Evolutionary conservation across 2,888 invertebrate genomes (phyloP), one percentile per base, ranked within the genome.

Genomic region (Caenorhabditis doughertyi): DNA sequence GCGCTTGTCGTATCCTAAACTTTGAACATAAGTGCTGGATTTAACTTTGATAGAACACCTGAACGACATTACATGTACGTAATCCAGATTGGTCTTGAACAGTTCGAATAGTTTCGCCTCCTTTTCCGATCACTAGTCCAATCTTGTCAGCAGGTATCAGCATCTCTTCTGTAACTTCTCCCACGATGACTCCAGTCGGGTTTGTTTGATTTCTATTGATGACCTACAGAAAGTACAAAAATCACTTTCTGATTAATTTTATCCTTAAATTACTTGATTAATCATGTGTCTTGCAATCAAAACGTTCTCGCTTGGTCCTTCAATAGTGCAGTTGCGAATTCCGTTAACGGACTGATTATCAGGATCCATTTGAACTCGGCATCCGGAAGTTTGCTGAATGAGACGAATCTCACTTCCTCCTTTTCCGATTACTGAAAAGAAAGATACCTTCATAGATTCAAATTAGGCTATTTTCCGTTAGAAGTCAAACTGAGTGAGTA

Each of bases 101-200:
- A 18, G 65, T 65, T 18, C 97, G 97, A 89, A 98, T 98, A 0
- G 97, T 98, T 92, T 98, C 98, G 16, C 98, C 98, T 39, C 96
- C 97, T 93, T 98, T 98, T 85, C 98, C 98, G 89, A 98, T 99
- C 86, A 98, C 96, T 39, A 98, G 94, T 25, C 98, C 98, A 56
- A 98, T 98, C 94, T 98, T 98, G 5, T 96, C 95, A 0, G 98
- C 98, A 0, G 98, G 98, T 72, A 99, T 95, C 95, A 96, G 96
- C 86, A 98, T 95, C 92, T 98, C 98, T 77, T 95, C 94, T 93
- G 89, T 90, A 56, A 88, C 72, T 32, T 67, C 64, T 3, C 55
- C 60, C 11, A 9, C 25, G 8, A 4, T 39, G 11, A 44, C 25
- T 21, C 18, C 29, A 11, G 35, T 13, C 2, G 23, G 11, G 8